Evolutionary conservation across 2,797 vertebrate species (phyloP), one percentile per base, ranked within the genome.

Genomic region (Coranthus polyacanthus): DNA sequence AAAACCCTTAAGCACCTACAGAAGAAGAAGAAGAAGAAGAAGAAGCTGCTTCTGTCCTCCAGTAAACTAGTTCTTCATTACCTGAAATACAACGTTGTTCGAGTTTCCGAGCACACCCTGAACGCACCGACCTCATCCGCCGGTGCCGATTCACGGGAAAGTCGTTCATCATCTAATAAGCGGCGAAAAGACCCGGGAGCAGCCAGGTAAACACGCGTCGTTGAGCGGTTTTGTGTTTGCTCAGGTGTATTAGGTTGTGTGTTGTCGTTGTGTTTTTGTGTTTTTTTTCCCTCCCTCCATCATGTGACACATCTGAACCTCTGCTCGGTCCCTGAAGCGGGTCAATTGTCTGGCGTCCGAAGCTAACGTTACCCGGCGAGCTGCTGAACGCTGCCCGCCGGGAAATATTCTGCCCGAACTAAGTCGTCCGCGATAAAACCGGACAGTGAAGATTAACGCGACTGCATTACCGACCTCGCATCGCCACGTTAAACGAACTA

Each of bases 331-430:
- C 29, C 45, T 49, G 34, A 37, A 43, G 44, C 16, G 1, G 24
- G 64, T 46, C 58, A 34, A 57, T 70, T 69, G 68, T 67, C 61
- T 18, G 47, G 13, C 9, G 29, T 36, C 20, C 12, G 24, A 51
- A 26, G 82, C 82, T 76, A 84, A 71, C 41, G 29, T 18, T 64
- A 55, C 79, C n/a, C 75, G 74, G 72, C 58, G 42, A 83, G 63
- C 51, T 32, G 16, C 1, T 16, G 11, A 59, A 34, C 51, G 38
- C 16, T 0, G 36, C 41, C 50, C 8, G 10, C 10, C 26, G 1
- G 2, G 16, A 18, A 4, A 1, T 16, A 21, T 54, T 13, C 2
- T 5, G 0, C 36, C 10, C 5, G 4, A 0, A 3, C 2, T 11
- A 54, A 68, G 37, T 55, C 8, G 2, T 5, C 0, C 2, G 18